A percentile compares a stretch with the other conserved stretches of the same genome.
phyloP scores from a whole-genome alignment of 1,140 invertebrate genomes.

The Tetramorium parvispinum region DNA sequence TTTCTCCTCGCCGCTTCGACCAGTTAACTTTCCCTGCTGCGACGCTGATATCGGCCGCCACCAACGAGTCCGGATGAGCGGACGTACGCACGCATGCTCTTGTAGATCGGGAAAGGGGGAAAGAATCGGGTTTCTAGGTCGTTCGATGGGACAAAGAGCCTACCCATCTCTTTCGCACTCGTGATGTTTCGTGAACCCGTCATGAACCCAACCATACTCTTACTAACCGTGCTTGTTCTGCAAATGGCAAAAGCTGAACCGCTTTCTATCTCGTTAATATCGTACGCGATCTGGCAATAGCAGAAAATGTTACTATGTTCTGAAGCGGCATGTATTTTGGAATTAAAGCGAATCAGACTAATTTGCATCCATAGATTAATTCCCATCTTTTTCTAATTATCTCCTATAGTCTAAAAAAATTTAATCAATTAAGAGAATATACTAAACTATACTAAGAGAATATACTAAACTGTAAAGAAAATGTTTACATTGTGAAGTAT shows the following conservation, averaged over 20 bases:
- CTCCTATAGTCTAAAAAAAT: neutral
- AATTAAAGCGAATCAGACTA: neutral
- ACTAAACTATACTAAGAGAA: neutral
- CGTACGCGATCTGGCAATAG: neutral
- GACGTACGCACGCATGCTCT: constrained; percentile 53
- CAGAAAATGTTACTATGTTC: neutral
- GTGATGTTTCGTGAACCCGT: constrained; percentile 58
- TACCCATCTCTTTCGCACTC: constrained; percentile 33
- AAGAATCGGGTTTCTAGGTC: constrained; percentile 80
- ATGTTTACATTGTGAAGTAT: neutral
- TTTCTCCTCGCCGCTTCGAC: constrained; percentile 77
- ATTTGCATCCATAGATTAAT: neutral
- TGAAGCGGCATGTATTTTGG: neutral
- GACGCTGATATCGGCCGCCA: constrained; percentile 59
- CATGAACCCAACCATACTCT: neutral
- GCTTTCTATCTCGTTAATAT: constrained; percentile 42
- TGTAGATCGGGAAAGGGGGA: constrained; percentile 12
- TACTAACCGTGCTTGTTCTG: neutral
- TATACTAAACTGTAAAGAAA: neutral
- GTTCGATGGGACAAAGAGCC: constrained; percentile 69
- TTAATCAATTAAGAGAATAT: neutral
- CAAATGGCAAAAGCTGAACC: neutral
- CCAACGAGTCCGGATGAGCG: constrained; percentile 26
- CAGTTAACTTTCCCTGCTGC: constrained; percentile 76
- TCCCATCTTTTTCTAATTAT: neutral